Evolutionary conservation across 2,888 invertebrate species (phyloP), one percentile per base, ranked within the genome.

Genomic region (Thalpophila matura): DNA sequence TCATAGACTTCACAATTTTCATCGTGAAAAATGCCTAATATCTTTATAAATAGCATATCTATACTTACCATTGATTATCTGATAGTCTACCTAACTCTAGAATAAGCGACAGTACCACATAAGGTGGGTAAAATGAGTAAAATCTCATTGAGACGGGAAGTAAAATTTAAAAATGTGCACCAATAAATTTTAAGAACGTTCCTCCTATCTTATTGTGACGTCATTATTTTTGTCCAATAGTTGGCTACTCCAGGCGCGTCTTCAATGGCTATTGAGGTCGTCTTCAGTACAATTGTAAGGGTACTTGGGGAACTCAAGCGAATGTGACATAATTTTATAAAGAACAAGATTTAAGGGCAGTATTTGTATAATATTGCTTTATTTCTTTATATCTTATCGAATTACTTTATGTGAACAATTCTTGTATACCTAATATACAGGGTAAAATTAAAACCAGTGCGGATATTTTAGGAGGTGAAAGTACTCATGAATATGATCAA

Each of bases 141-240:
- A 0, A 6, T 1, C 22, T 5, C 18, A 12, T 35, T 14, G 33
- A 35, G 0, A 16, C 20, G 12, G 7, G 6, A 14, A 29, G n/a
- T n/a, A 14, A 14, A n/a, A 0, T 0, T 12, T 29, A 12, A 16
- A 37, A 27, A 37, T 27, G 20, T 26, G 12, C 20, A 16, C 9
- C 3, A 29, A 20, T 29, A 31, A 31, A 18, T n/a, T n/a, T n/a
- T n/a, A n/a, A n/a, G 1, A 27, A n/a, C 7, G 3, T 26, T 40
- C 4, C 22, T 27, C 1, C 9, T 31, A 2, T 14, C 22, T 10
- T 16, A 16, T 37, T 43, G 27, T 6, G 14, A 18, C 12, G 7
- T 12, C 35, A 31, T 64, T 66, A 73, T 66, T 66, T 71, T 65
- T 10, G 26, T 35, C 45, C 42, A 47, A 65, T 66, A 73, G 40